phyloP scores from a whole-genome alignment of 2,113 vertebrate genomes.

The Salvelinus fontinalis region DNA sequence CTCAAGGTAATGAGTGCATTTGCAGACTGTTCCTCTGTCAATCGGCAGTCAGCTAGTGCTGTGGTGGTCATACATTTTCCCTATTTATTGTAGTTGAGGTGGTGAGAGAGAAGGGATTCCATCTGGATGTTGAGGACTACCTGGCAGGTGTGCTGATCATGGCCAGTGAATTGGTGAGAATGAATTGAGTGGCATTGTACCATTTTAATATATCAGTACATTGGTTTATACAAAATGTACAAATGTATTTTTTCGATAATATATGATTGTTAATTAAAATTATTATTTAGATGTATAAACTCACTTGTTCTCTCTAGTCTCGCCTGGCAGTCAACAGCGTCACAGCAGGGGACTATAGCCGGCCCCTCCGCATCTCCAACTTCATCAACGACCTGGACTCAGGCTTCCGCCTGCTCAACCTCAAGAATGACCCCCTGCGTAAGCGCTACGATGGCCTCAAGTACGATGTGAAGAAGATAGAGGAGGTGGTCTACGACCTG shows the following conservation, averaged over 20 bases:
- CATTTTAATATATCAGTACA: background rate
- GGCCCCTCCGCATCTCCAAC: conserved; percentile 92
- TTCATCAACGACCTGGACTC: conserved; percentile 98
- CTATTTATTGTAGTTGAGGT: conserved; percentile 81
- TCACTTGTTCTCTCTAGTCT: conserved; percentile 69
- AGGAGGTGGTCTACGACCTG: conserved; percentile 96
- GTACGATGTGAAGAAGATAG: conserved; percentile 98
- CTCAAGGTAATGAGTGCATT: no score
- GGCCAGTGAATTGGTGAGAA: conserved; percentile 93
- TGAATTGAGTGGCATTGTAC: background rate
- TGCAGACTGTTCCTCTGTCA: no score
- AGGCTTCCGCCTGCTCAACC: conserved; percentile 94
- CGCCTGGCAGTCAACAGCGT: conserved; percentile 97
- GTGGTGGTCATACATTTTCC: background rate
- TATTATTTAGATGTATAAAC: background rate
- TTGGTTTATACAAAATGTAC: no score
- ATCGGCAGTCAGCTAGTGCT: no score
- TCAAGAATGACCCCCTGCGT: conserved; percentile 95
- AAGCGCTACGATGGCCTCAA: conserved; percentile 98
- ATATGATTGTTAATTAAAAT: background rate
- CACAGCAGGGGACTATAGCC: conserved; percentile 90
- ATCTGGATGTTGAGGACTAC: conserved; percentile 97
- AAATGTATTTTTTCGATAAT: background rate
- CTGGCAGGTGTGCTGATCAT: conserved; percentile 93
- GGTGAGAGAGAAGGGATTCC: conserved; percentile 92